Conservation (phyloP, 2,888 invertebrate genomes). For the Drosophila nr. perissopoda region DNA sequence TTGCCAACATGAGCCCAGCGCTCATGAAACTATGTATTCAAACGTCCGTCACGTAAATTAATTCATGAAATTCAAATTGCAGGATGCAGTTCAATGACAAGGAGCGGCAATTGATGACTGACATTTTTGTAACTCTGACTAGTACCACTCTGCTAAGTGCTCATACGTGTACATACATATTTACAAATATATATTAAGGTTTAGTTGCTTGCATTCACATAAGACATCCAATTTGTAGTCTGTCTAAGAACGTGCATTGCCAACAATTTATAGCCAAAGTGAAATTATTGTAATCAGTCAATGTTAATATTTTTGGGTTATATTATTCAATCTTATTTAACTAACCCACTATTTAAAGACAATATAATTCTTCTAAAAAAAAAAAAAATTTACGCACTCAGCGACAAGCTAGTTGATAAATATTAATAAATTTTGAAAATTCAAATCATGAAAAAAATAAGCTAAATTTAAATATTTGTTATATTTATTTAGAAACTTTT, state of each 20-base stretch:
- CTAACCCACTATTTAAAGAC: too few relatives aligned
- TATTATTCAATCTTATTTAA: too few relatives aligned
- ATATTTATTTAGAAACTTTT: neutral
- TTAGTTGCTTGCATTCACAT: constrained; percentile 26
- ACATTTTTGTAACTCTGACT: neutral
- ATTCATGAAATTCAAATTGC: constrained; percentile 50
- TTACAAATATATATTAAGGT: neutral
- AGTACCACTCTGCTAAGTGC: neutral
- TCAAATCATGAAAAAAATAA: neutral
- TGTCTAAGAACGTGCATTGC: constrained; percentile 7
- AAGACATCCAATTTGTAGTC: constrained; percentile 1
- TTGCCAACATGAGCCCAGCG: constrained; percentile 43
- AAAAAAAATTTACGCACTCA: too few relatives aligned
- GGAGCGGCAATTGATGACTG: constrained; percentile 15
- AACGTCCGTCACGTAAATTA: constrained; percentile 46
- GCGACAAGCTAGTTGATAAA: too few relatives aligned
- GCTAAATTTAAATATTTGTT: neutral
- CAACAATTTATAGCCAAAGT: neutral
- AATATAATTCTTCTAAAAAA: too few relatives aligned
- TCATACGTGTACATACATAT: too few relatives aligned
- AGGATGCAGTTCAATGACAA: constrained; percentile 53
- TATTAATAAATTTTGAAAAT: neutral
- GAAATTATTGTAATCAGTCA: neutral
- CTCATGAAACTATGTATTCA: constrained; percentile 42
- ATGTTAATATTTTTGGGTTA: neutral